These are phyloP conservation scores for Cataglyphis livida DNA, from an alignment of 2,888 invertebrate genomes.

Conservation along the genomic window DNA sequence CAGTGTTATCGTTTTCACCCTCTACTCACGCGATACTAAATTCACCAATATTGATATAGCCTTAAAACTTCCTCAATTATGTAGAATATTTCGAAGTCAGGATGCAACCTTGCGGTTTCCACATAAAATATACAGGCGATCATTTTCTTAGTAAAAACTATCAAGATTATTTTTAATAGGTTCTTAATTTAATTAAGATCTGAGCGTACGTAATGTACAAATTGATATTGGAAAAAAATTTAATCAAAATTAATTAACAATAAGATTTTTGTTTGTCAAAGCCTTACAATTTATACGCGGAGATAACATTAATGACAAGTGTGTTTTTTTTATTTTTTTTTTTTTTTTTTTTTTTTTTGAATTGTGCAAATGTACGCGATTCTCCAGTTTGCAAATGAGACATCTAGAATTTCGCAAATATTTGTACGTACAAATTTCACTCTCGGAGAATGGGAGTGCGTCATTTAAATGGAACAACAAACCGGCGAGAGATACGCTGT, in stretches of 20 bases:
- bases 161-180: not conserved
- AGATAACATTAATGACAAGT: not conserved
- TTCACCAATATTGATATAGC: conserved; percentile 8
- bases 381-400: conserved; percentile 17
- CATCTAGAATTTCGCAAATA: conserved; percentile 38
- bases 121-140: not conserved
- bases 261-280: not conserved
- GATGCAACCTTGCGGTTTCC: not conserved
- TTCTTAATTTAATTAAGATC: not conserved
- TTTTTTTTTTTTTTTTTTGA: not conserved
- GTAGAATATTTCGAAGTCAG: not conserved
- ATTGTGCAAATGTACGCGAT: not conserved
- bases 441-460: not conserved
- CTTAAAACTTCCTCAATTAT: conserved; percentile 2
- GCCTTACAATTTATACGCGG: not conserved
- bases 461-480: conserved; percentile 23
- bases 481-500: not conserved
- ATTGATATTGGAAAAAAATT: not conserved
- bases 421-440: conserved; percentile 41
- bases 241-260: conserved; percentile 25
- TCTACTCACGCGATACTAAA: not conserved
- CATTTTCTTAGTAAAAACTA: not conserved
- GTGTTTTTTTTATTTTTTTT: not conserved
- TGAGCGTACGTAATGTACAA: not conserved
- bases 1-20: not conserved